These are phyloP conservation scores for Corythornis vintsioides DNA, from an alignment of 2,113 vertebrate species.

Conservation along the genomic window DNA sequence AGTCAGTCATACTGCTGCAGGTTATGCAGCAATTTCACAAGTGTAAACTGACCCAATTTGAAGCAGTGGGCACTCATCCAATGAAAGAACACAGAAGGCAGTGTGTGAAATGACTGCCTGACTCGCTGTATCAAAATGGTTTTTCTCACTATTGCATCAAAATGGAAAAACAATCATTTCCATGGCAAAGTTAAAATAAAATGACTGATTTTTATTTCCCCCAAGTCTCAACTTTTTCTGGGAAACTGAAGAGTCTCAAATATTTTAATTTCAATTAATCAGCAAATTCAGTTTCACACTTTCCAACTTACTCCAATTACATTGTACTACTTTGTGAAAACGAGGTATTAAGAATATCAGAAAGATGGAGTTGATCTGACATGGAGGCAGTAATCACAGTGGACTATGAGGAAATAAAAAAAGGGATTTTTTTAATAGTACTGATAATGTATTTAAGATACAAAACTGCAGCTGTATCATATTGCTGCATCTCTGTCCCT, in stretches of 20 bases:
- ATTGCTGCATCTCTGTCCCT: not conserved
- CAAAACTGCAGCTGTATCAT: not conserved
- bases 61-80: conserved; percentile 32
- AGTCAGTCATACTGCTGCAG: conserved; percentile 11
- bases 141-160: not conserved
- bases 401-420: not conserved
- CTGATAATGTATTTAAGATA: not conserved
- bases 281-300: not conserved
- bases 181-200: not conserved
- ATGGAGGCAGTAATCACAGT: not conserved
- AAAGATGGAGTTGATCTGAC: not conserved
- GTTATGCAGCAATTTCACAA: conserved; percentile 39
- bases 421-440: not conserved
- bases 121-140: not conserved
- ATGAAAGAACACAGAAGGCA: not conserved
- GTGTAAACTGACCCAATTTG: conserved; percentile 31
- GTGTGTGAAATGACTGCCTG: conserved; percentile 27
- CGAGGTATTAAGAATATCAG: not conserved
- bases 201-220: not conserved
- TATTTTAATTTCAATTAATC: not conserved
- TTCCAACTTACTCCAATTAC: not conserved
- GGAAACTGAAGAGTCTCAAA: not conserved
- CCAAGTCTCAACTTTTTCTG: not conserved
- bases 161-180: not conserved
- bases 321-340: not conserved